These are phyloP conservation scores for Cryptotis parvus DNA, from an alignment of 2,113 vertebrate species.

Conservation along the genomic window DNA sequence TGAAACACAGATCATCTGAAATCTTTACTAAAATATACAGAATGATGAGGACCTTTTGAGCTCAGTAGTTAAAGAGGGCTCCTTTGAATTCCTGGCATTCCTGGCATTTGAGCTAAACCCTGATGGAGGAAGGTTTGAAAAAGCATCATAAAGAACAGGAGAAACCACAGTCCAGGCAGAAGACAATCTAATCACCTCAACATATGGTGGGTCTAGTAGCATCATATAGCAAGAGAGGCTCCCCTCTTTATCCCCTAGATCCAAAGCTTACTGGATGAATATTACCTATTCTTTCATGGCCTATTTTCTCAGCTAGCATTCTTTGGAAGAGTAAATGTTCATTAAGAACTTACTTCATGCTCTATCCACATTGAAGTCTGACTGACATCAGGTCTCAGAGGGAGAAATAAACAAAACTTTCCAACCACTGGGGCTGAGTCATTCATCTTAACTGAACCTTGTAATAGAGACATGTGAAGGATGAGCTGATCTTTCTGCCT, in stretches of 20 bases:
- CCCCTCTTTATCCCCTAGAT: neutral
- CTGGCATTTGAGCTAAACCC: neutral
- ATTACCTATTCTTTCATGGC: neutral
- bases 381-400: conserved; percentile 21
- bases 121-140: neutral
- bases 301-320: conserved; percentile 23
- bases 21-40: neutral
- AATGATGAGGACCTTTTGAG: neutral
- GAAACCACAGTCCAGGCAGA: neutral
- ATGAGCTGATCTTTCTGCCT: conserved; percentile 34
- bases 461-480: conserved; percentile 30
- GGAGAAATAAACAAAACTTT: conserved; percentile 42
- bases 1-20: neutral
- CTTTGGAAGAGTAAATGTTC: conserved; percentile 56
- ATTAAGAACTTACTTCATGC: conserved; percentile 37
- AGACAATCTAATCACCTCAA: neutral
- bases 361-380: conserved; percentile 1
- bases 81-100: neutral
- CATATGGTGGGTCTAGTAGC: neutral
- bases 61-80: neutral
- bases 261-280: neutral
- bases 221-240: neutral
- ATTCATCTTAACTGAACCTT: conserved; percentile 42
- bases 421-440: conserved; percentile 34
- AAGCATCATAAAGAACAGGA: neutral